Evolutionary conservation across 2,113 vertebrate species (phyloP).

Genomic region (Ariopsis seemanni): DNA sequence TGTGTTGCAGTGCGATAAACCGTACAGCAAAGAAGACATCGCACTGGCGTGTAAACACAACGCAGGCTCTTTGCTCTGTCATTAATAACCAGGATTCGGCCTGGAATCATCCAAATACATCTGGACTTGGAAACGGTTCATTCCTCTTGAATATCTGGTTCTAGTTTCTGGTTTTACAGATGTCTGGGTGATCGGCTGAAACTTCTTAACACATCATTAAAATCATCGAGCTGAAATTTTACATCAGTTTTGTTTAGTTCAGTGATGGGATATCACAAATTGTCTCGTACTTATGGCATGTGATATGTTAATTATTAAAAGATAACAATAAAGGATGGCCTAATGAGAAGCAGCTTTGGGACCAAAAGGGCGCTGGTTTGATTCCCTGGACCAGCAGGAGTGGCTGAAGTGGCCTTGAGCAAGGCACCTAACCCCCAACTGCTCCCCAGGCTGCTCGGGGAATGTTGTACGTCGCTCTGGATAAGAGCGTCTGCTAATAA

Average conservation of each 20-base stretch:
- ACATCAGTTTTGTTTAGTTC: no score
- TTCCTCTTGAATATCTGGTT: background rate
- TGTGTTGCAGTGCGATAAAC: conserved; percentile 4
- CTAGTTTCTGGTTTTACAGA: background rate
- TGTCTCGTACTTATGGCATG: background rate
- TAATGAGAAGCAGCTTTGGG: no score
- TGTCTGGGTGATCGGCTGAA: background rate
- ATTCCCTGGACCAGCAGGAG: no score
- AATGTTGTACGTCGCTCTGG: no score
- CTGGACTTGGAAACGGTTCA: background rate
- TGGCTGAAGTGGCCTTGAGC: no score
- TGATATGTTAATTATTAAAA: background rate
- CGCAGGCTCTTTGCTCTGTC: background rate
- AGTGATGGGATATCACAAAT: background rate
- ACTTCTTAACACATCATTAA: background rate
- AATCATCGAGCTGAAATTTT: background rate
- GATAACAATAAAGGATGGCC: no score
- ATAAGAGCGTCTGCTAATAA: no score
- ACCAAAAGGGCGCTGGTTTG: no score
- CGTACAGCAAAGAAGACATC: background rate
- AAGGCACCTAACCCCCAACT: no score
- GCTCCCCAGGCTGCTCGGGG: no score
- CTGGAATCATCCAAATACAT: background rate
- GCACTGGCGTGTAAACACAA: background rate
- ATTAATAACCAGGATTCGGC: background rate